A percentile compares a stretch with the other conserved stretches of the same genome.
phyloP scores from a whole-genome alignment of 2,888 invertebrate genomes.

The Zygaena filipendulae region DNA sequence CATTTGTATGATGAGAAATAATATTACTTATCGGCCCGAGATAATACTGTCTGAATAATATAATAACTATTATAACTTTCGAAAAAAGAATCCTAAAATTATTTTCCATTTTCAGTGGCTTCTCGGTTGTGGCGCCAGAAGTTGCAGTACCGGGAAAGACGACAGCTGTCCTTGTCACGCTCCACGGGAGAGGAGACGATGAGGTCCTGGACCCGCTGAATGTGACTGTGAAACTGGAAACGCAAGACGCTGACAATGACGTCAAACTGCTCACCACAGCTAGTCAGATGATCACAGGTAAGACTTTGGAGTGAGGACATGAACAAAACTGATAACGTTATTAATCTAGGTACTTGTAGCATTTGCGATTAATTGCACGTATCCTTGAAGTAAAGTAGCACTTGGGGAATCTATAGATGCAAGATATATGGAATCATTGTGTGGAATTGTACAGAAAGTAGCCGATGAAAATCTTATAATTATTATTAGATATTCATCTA shows the following conservation, averaged over 20 bases:
- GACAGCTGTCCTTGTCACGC: constrained; percentile 72
- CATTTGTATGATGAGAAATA: too few relatives aligned
- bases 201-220: constrained; percentile 60
- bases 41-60: too few relatives aligned
- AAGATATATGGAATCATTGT: too few relatives aligned
- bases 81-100: too few relatives aligned
- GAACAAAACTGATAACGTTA: too few relatives aligned
- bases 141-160: constrained; percentile 74
- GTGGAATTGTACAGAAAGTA: too few relatives aligned
- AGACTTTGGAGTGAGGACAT: constrained; percentile 18
- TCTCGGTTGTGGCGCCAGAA: constrained; percentile 74
- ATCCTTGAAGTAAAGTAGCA: constrained; percentile 17
- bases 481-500: too few relatives aligned
- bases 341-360: too few relatives aligned
- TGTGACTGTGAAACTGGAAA: constrained; percentile 68
- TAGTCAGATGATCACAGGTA: constrained; percentile 60
- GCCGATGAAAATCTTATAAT: too few relatives aligned
- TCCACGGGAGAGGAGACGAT: constrained; percentile 59
- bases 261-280: constrained; percentile 52
- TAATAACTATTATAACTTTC: too few relatives aligned
- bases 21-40: too few relatives aligned
- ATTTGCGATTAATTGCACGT: constrained; percentile 9
- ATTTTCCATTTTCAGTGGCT: constrained; percentile 68
- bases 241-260: constrained; percentile 51
- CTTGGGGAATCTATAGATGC: constrained; percentile 3